Base-by-base conservation (phyloP, 2,113 vertebrate species). In the Anarrhichthys ocellatus region DNA sequence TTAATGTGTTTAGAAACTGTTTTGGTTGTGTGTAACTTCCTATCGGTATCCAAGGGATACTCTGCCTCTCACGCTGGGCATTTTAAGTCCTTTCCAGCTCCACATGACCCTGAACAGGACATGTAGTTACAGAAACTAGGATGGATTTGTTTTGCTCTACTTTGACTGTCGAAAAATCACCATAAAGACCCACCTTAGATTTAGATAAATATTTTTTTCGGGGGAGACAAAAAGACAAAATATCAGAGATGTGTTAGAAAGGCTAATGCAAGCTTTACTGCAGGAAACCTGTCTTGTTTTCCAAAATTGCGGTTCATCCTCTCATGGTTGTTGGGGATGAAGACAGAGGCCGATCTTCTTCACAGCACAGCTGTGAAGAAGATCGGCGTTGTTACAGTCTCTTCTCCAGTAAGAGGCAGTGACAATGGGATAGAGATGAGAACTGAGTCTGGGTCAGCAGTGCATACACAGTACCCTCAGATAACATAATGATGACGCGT, bases 321-420 rank as follows among this genome's bases (percentile, higher is more conserved):
- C n/a, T 59, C 36, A 3, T 54, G 59, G 29, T 54, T 64, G 50
- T 56, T 70, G n/a, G 22, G 6, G 73, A 64, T 46, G 63, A 50
- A 42, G 42, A 62, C 32, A n/a, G 56, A 70, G 27, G 20, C 78
- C 40, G 40, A 65, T 36, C 6, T 4, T 29, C n/a, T n/a, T n/a
- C n/a, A n/a, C n/a, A n/a, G 17, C 65, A 76, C 70, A 68, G 56
- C 40, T 81, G 27, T 46, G 36, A 76, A 73, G 52, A 80, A 17
- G 17, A 34, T 42, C 24, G 1, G 48, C 38, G 34, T 42, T 69
- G 59, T 62, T 62, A 66, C 7, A 61, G 46, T 52, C 22, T 65
- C 14, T 63, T 20, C 34, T 56, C 14, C 61, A 78, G 29, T 48
- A 4, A 32, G 73, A 79, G 36, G n/a, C 76, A 34, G 54, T 8